These are phyloP conservation scores for Drosophila paramelanica DNA, from an alignment of 2,888 invertebrate species.

Conservation along the genomic window DNA sequence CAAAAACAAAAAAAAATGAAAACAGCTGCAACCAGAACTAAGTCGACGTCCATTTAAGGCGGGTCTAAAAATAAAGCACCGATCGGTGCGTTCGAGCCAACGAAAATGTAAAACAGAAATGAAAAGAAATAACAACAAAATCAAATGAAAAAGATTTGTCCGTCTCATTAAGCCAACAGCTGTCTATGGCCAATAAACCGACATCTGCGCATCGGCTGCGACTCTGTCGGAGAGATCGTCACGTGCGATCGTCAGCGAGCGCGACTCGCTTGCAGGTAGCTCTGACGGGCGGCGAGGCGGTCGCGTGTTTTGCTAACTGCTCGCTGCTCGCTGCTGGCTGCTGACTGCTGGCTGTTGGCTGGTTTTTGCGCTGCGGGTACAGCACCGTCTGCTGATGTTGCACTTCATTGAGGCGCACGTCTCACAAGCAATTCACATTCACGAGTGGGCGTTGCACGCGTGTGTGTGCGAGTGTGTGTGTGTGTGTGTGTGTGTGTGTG, in stretches of 20 bases:
- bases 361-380: slow-evolving; percentile 52
- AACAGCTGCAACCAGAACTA: slow-evolving; percentile 44
- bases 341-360: slow-evolving; percentile 41
- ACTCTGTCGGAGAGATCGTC: slow-evolving; percentile 36
- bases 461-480: slow-evolving; percentile 15
- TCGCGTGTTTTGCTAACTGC: slow-evolving; percentile 28
- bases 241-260: slow-evolving; percentile 34
- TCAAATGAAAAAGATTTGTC: slow-evolving; percentile 7
- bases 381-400: slow-evolving; percentile 68
- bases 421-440: slow-evolving; percentile 52
- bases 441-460: slow-evolving; percentile 52
- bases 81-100: slow-evolving; percentile 4
- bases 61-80: slow-evolving; percentile 33
- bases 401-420: slow-evolving; percentile 57
- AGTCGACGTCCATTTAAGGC: slow-evolving; percentile 66
- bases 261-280: slow-evolving; percentile 37
- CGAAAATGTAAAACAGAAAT: not conserved
- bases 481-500: not conserved
- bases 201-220: slow-evolving; percentile 42
- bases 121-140: not conserved
- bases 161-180: slow-evolving; percentile 13
- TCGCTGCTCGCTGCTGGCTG: slow-evolving; percentile 29
- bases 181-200: slow-evolving; percentile 46
- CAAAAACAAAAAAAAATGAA: not conserved
- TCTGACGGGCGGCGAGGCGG: not conserved